Evolutionary conservation across 2,113 vertebrate species (phyloP).

Genomic region (Myrmophylax atrothorax): DNA sequence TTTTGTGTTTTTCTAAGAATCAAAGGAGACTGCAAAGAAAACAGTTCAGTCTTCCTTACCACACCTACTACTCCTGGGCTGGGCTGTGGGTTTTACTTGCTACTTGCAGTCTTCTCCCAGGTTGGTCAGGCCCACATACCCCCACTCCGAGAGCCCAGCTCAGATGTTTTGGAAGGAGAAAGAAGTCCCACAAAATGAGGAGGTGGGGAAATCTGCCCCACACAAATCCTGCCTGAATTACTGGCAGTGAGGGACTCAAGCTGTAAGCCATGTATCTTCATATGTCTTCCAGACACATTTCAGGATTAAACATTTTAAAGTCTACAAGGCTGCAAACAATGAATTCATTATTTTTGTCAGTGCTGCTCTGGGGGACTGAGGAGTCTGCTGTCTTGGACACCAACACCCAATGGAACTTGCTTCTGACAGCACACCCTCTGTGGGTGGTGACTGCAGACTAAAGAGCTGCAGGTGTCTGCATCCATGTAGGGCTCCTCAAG

Average conservation of each 20-base stretch:
- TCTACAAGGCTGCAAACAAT: neutral
- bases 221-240: neutral
- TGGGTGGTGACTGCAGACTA: neutral
- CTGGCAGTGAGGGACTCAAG: neutral
- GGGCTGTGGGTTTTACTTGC: neutral
- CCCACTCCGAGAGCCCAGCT: neutral
- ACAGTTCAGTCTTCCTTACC: neutral
- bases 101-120: neutral
- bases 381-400: neutral
- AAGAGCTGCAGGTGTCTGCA: neutral
- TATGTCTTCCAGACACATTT: neutral
- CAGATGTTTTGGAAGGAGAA: neutral
- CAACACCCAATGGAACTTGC: neutral
- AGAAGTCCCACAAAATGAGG: neutral
- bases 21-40: neutral
- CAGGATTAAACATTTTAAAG: neutral
- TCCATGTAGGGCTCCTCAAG: neutral
- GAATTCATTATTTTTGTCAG: neutral
- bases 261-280: neutral
- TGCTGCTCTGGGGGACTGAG: neutral
- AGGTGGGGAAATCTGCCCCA: neutral
- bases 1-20: neutral
- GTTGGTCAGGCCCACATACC: neutral
- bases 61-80: neutral
- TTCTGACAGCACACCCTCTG: neutral